phyloP scores from a whole-genome alignment of 2,888 invertebrate species.

The Gnatocerus cornutus region DNA sequence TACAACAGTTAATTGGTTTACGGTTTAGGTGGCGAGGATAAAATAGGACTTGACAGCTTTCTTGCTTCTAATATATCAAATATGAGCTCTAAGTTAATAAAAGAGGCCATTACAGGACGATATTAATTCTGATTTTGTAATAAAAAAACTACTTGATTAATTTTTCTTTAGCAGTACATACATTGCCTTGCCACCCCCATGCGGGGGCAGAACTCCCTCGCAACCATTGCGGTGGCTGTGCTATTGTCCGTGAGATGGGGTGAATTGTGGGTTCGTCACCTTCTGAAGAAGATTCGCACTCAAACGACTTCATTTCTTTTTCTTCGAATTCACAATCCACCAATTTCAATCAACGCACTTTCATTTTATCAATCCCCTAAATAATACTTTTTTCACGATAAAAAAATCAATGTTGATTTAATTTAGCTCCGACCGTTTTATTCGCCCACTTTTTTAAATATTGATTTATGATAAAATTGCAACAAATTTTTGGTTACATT shows the following conservation, averaged over 20 bases:
- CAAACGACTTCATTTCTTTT: slow-evolving; percentile 69
- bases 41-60: slow-evolving; percentile 4
- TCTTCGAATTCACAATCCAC: slow-evolving; percentile 19
- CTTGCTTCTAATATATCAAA: slow-evolving; percentile 4
- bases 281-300: slow-evolving; percentile 70
- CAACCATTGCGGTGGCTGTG: slow-evolving; percentile 68
- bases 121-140: not conserved
- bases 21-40: not conserved
- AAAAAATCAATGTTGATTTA: no score
- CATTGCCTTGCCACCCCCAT: slow-evolving; percentile 70
- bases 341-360: slow-evolving; percentile 35
- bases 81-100: slow-evolving; percentile 1
- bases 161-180: slow-evolving; percentile 54
- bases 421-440: no score
- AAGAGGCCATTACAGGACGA: no score
- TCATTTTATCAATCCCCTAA: slow-evolving; percentile 13
- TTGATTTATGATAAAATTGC: no score
- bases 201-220: slow-evolving; percentile 61
- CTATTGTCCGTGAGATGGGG: slow-evolving; percentile 69
- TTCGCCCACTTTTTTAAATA: no score
- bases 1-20: slow-evolving; percentile 22
- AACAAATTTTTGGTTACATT: no score
- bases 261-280: slow-evolving; percentile 69
- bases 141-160: no score
- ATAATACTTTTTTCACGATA: not conserved